These are phyloP conservation scores for Hyaena hyaena DNA, from an alignment of 2,113 vertebrate species.

Conservation along the genomic window DNA sequence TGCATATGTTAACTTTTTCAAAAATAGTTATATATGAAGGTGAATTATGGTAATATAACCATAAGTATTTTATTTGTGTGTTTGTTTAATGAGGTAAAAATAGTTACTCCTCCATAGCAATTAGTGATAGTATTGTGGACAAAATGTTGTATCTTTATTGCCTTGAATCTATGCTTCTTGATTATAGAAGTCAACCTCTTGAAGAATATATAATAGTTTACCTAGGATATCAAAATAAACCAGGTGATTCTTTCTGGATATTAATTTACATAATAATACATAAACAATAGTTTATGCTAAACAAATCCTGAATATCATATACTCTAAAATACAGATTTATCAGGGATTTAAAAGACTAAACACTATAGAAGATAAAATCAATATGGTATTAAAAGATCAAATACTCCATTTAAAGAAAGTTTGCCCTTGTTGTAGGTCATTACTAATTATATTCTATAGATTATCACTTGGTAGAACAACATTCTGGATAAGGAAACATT, in stretches of 20 bases:
- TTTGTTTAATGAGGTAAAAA: not conserved
- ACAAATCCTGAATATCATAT: not conserved
- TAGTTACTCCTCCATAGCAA: not conserved
- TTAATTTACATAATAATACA: not conserved
- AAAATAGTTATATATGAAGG: not conserved
- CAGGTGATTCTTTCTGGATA: not conserved
- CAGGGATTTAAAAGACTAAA: not conserved
- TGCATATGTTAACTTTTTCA: not conserved
- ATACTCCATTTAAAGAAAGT: not conserved
- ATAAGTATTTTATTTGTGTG: not conserved
- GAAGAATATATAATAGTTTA: not conserved
- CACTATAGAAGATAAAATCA: not conserved
- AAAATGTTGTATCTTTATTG: slow-evolving; percentile 8
- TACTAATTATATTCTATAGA: not conserved
- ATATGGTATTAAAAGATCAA: not conserved
- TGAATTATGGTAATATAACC: not conserved
- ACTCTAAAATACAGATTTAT: not conserved
- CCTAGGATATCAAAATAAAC: not conserved
- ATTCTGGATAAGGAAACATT: not conserved
- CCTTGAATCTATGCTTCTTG: not conserved
- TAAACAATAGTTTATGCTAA: not conserved
- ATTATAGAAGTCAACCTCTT: not conserved
- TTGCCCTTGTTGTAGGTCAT: not conserved
- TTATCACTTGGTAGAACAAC: not conserved
- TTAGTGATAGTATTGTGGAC: not conserved